Evolutionary conservation across 2,888 invertebrate species (phyloP), one percentile per base, ranked within the genome.

Genomic region (Lordiphosa andalusiaca): DNA sequence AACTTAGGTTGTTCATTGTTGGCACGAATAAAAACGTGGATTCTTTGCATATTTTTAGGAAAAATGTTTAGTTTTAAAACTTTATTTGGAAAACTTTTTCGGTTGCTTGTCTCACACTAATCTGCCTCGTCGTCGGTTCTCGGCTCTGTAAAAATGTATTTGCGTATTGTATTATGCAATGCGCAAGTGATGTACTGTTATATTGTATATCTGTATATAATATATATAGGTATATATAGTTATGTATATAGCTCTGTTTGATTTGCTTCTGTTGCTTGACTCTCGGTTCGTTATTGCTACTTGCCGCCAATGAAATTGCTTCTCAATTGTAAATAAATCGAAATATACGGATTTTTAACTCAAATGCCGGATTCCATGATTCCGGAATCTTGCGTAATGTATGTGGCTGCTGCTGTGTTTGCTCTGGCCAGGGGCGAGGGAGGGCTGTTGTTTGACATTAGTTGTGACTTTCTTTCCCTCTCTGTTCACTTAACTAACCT

Each of bases 81-180:
- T 87, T 87, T 87, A 85, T 87, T 87, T 86, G 84, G 85, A 86
- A 87, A 87, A 87, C 85, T 73, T 59, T 73, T 73, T 73, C 81
- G 68, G 71, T 84, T 67, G 81, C 62, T 66, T 67, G 53, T 59
- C 52, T 56, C 56, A 23, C 52, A 46, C 48, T 63, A 52, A 65
- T 69, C 54, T 56, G 46, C 53, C 53, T 63, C 62, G 55, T 59
- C 38, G 13, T 44, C 33, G 53, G 57, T 53, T 52, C 37, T 58
- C 60, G 70, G 66, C 67, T 74, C 69, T 80, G 76, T 86, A 86
- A 81, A 87, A 87, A 84, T 86, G 70, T 83, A 71, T 76, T 85
- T 74, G 68, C 73, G 65, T 68, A 80, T 65, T 67, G 72, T 55
- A 52, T 73, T 42, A 60, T 67, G 61, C 69, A 74, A 74, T 69